Evolutionary conservation across 2,888 invertebrate genomes (phyloP).

Genomic region (Argynnis bischoffii): DNA sequence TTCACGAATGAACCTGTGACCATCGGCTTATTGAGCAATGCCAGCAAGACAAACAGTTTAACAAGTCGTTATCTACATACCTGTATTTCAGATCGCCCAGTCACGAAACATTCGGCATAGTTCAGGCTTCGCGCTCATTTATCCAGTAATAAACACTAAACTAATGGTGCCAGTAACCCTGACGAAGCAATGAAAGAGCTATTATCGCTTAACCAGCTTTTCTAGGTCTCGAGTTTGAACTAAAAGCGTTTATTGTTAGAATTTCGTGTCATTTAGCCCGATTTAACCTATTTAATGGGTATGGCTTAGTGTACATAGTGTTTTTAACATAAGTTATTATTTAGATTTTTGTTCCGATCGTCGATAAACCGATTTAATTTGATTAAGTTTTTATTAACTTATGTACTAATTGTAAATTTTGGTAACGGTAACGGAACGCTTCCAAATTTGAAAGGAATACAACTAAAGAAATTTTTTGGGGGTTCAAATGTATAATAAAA

Average conservation of each 20-base stretch:
- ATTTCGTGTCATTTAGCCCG: background rate
- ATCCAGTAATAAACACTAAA: constrained; percentile 32
- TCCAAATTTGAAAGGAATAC: too few species aligned
- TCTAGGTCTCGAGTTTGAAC: constrained; percentile 24
- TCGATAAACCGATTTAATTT: too few species aligned
- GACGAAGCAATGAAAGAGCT: constrained; percentile 34
- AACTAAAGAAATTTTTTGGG: too few species aligned
- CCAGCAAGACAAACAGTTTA: too few species aligned
- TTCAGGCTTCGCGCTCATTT: constrained; percentile 26
- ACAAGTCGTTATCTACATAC: background rate
- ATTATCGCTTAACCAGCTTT: constrained; percentile 24
- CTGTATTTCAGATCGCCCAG: constrained; percentile 15
- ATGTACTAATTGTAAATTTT: too few species aligned
- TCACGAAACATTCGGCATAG: constrained; percentile 34
- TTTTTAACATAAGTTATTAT: background rate
- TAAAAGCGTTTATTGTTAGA: constrained; percentile 10
- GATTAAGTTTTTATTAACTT: too few species aligned
- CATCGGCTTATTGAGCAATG: too few species aligned
- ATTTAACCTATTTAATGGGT: background rate
- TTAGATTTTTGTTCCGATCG: too few species aligned
- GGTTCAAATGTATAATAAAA: background rate
- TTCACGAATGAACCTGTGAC: too few species aligned
- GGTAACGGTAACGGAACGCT: too few species aligned
- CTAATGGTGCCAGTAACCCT: constrained; percentile 34
- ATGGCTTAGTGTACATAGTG: background rate